Conservation (phyloP, 2,113 vertebrate species). For the Corythaixoides concolor region DNA sequence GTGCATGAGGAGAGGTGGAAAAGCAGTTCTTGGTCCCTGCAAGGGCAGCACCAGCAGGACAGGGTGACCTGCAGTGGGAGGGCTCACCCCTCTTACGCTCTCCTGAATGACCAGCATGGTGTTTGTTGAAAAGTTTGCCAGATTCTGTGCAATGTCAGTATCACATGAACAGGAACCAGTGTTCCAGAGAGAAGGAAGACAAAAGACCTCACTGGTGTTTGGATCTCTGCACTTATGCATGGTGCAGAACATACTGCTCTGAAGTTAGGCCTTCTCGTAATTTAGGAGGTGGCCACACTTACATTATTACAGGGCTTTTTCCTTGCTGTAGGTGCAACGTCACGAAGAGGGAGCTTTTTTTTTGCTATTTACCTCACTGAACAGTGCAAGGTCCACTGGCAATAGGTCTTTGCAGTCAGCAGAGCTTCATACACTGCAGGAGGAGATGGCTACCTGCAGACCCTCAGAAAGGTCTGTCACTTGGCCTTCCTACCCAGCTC, state of each 20-base stretch:
- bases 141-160: not conserved
- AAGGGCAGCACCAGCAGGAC: not conserved
- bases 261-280: not conserved
- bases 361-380: not conserved
- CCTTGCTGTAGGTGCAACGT: fast-evolving
- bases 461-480: fast-evolving
- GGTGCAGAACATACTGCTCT: not conserved
- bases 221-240: not conserved
- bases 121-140: not conserved
- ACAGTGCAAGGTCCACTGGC: not conserved
- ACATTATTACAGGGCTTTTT: not conserved
- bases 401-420: not conserved
- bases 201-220: not conserved
- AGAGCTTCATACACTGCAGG: not conserved
- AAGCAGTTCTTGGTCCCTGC: not conserved
- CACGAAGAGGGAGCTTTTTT: not conserved
- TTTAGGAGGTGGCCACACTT: not conserved
- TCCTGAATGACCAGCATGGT: not conserved
- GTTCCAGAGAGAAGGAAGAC: not conserved
- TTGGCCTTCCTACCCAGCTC: no score
- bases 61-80: not conserved
- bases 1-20: not conserved
- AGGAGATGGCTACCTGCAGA: not conserved
- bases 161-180: not conserved
- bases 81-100: not conserved